These are phyloP conservation scores for Eurytoma adleriae DNA, from an alignment of 2,888 invertebrate genomes.

Conservation along the genomic window DNA sequence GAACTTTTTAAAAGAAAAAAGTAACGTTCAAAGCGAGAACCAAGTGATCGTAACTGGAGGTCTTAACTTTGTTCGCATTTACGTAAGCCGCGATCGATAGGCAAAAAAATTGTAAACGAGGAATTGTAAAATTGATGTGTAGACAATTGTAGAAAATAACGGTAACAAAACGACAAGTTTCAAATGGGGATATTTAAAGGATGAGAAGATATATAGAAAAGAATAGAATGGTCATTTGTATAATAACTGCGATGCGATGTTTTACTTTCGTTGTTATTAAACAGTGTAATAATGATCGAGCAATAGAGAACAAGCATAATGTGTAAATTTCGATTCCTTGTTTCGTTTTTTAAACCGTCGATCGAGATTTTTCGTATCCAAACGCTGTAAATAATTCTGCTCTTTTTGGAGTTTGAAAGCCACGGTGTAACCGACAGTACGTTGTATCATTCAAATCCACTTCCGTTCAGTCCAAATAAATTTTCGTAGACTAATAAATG, in stretches of 20 bases:
- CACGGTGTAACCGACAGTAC: neutral
- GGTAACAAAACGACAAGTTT: constrained; percentile 10
- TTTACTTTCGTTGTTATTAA: constrained; percentile 30
- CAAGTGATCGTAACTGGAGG: constrained; percentile 20
- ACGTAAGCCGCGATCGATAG: constrained; percentile 36
- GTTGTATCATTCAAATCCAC: neutral
- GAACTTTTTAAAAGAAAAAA: constrained; percentile 11
- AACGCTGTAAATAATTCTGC: constrained; percentile 28
- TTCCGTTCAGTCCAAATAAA: neutral
- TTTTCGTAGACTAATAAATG: too few species aligned
- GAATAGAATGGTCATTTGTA: constrained; percentile 29
- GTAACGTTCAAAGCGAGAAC: constrained; percentile 3
- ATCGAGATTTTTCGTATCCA: constrained; percentile 8
- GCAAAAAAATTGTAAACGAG: constrained; percentile 43
- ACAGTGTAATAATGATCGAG: constrained; percentile 19
- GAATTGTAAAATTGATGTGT: constrained; percentile 50
- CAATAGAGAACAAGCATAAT: constrained; percentile 44
- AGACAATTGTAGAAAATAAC: constrained; percentile 31
- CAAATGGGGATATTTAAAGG: constrained; percentile 2
- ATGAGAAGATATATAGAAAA: constrained; percentile 5
- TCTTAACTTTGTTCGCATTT: constrained; percentile 48
- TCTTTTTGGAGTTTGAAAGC: constrained; percentile 18
- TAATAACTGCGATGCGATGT: constrained; percentile 20
- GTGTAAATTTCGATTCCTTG: neutral
- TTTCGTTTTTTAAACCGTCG: constrained; percentile 7